phyloP scores from a whole-genome alignment of 2,797 vertebrate species.

The Hafferia zeledoni region DNA sequence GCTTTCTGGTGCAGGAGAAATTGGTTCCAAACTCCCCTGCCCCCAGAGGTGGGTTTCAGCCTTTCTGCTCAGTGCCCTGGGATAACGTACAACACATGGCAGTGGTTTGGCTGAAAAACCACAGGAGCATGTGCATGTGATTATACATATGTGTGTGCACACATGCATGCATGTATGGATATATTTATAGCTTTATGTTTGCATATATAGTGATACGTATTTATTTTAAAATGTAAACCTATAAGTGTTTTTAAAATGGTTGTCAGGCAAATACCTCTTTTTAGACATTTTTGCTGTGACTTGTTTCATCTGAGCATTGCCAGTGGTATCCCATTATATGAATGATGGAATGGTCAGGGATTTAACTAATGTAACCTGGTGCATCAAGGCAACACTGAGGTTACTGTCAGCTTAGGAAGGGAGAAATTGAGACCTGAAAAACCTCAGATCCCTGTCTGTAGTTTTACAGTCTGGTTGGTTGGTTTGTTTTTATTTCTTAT shows the following conservation, averaged over 20 bases:
- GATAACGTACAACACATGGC: neutral
- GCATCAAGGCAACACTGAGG: neutral
- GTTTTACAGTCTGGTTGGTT: neutral
- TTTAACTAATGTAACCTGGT: neutral
- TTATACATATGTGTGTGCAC: slow-evolving; percentile 15
- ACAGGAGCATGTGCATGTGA: slow-evolving; percentile 2
- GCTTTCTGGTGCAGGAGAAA: neutral
- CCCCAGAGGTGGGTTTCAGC: neutral
- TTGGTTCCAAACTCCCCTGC: neutral
- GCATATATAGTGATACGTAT: neutral
- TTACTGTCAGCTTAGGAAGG: neutral
- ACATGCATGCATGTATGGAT: neutral
- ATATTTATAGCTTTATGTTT: neutral
- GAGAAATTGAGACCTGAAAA: neutral
- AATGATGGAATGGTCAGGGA: neutral
- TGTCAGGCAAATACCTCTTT: neutral
- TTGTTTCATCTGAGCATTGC: neutral
- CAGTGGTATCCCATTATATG: neutral
- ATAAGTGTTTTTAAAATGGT: neutral
- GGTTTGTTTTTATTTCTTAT: neutral
- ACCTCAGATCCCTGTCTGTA: neutral
- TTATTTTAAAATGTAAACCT: neutral
- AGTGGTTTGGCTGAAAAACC: slow-evolving; percentile 8
- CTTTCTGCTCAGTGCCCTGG: neutral
- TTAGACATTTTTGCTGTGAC: neutral